phyloP scores from a whole-genome alignment of 2,113 vertebrate genomes.

The Entelurus aequoreus region DNA sequence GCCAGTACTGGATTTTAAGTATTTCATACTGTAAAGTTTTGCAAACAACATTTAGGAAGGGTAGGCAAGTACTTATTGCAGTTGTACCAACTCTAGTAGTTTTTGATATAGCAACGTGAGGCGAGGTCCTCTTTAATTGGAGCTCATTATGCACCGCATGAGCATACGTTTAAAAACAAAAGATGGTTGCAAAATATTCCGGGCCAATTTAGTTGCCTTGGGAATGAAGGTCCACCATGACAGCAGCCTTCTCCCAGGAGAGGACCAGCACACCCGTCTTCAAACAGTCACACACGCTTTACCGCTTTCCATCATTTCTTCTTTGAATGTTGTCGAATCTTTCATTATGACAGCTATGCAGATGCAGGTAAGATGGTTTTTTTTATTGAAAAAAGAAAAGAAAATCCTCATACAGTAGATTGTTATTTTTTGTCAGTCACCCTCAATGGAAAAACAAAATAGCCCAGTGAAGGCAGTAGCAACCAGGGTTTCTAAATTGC shows the following conservation, averaged over 20 bases:
- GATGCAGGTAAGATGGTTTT: constrained; percentile 58
- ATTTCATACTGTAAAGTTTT: background rate
- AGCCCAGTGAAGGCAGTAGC: constrained; percentile 31
- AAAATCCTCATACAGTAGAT: constrained; percentile 2
- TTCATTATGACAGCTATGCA: constrained; percentile 59
- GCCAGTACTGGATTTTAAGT: constrained; percentile 42
- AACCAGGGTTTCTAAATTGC: constrained; percentile 29
- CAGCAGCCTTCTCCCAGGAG: constrained; percentile 57
- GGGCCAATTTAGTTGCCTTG: constrained; percentile 49
- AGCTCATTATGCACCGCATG: constrained; percentile 55
- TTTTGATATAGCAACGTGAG: background rate
- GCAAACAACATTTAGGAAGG: no score
- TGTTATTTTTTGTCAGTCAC: constrained; percentile 54
- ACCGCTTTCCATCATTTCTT: constrained; percentile 57
- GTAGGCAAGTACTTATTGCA: no score
- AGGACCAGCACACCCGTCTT: constrained; percentile 40
- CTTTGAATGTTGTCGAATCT: constrained; percentile 63
- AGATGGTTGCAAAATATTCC: constrained; percentile 61
- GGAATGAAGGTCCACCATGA: constrained; percentile 49
- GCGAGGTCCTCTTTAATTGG: constrained; percentile 54
- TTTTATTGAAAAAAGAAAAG: constrained; percentile 24
- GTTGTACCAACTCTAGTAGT: background rate
- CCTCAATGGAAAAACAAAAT: constrained; percentile 9
- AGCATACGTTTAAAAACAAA: constrained; percentile 52
- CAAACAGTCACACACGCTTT: constrained; percentile 54